Evolutionary conservation across 2,797 vertebrate species (phyloP).

Genomic region (Mus minutoides): DNA sequence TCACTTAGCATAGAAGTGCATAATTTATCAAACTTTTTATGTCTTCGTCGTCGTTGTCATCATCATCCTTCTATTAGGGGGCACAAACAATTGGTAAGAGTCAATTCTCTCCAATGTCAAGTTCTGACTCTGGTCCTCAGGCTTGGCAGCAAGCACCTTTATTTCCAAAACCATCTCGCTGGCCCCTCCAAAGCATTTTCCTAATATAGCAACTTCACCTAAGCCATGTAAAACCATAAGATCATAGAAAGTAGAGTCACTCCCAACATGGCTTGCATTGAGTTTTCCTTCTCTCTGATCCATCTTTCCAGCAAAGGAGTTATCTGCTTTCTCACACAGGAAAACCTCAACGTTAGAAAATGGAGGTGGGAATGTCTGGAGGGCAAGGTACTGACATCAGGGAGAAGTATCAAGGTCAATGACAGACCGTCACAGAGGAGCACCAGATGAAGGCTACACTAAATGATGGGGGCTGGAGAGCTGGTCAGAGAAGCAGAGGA

Average conservation of each 20-base stretch:
- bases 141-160: background rate
- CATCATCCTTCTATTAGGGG: background rate
- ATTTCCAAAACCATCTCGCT: background rate
- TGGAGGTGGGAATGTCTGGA: background rate
- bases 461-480: background rate
- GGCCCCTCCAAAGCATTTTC: background rate
- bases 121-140: background rate
- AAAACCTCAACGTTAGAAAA: background rate
- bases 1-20: constrained; percentile 31
- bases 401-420: background rate
- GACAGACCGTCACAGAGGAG: background rate
- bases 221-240: background rate
- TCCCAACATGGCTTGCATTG: background rate
- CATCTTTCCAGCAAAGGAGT: background rate
- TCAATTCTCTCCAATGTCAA: background rate
- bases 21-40: background rate
- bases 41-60: accelerated
- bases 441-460: background rate
- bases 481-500: background rate
- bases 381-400: accelerated
- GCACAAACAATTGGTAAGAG: background rate
- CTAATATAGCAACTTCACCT: background rate
- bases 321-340: background rate
- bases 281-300: background rate
- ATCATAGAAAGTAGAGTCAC: background rate